Evolutionary conservation across 2,113 vertebrate genomes (phyloP), one percentile per base, ranked within the genome.

Genomic region (human): DNA sequence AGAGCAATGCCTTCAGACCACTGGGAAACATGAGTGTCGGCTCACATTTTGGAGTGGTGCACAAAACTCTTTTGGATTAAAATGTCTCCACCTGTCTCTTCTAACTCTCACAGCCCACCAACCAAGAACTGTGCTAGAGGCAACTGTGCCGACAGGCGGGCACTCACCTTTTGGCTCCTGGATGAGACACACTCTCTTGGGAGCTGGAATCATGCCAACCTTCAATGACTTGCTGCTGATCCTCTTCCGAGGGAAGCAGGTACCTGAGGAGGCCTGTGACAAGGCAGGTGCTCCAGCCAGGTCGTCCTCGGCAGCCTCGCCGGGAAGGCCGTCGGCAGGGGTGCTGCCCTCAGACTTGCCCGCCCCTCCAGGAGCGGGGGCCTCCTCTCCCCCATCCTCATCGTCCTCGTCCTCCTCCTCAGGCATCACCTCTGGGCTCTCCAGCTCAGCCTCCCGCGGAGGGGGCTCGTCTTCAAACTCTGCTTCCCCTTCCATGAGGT

Each of bases 171-270:
- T 97, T 13, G 98, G 99, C 50, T 99, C 99, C 48, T 99, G 98
- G 68, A 99, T 98, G 75, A 99, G 99, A 88, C 99, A 99, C 18
- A 99, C 97, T 83, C 99, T 99, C 97, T 99, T 99, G 38, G 98
- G 98, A 6, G 98, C 98, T 0, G 99, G 99, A 55, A 99, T 98
- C 98, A 99, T 98, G 94, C 99, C 99, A 1, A 99, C 99, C 83
- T 98, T 99, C 95, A 99, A 89, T 1, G 99, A 99, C 83, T 98
- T 99, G 98, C 98, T 99, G 94, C 98, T 99, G 93, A 99, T 96
- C 35, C 99, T 97, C 95, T 99, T 99, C 90, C 99, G 98, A 50
- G 98, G 98, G 27, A 98, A 98, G 22, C 87, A 97, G 87, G 96
- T 50, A 79, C 98, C 97, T 1, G 96, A 92, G 25, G 98, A 50